These are phyloP conservation scores for Volucella zonaria DNA, from an alignment of 2,888 invertebrate genomes.

Conservation along the genomic window DNA sequence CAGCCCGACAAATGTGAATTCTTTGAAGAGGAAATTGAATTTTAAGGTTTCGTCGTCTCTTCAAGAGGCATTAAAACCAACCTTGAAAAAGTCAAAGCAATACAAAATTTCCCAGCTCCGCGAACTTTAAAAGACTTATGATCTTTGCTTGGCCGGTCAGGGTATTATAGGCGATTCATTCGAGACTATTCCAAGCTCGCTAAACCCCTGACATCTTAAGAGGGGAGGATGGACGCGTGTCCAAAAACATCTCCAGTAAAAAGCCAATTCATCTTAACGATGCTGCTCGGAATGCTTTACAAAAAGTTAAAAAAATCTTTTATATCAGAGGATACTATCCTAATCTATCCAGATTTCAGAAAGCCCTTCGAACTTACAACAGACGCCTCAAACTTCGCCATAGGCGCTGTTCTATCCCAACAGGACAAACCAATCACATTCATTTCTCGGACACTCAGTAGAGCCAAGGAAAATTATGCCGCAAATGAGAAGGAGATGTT, in stretches of 20 bases:
- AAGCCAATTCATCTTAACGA: not conserved
- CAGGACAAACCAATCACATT: not conserved
- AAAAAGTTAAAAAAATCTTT: slow-evolving; percentile 2
- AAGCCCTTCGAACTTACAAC: not conserved
- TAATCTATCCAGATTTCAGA: no score
- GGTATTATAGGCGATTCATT: no score
- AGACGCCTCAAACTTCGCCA: not conserved
- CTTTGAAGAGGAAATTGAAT: slow-evolving; percentile 1
- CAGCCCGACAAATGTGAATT: not conserved
- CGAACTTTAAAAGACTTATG: no score
- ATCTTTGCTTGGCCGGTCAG: no score
- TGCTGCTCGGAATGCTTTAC: not conserved
- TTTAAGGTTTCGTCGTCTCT: slow-evolving; percentile 6
- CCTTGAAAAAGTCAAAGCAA: no score
- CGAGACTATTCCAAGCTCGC: not conserved
- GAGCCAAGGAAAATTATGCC: no score
- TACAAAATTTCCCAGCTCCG: no score
- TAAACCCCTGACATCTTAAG: slow-evolving; percentile 2
- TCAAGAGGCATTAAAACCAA: no score
- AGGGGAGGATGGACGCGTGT: slow-evolving; percentile 2
- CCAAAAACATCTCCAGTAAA: slow-evolving; percentile 2
- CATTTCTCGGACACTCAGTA: not conserved
- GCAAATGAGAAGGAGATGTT: no score
- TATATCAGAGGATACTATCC: not conserved
- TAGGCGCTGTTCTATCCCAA: not conserved